Conservation (phyloP, 2,113 vertebrate species). For the Amphiprion ocellaris region DNA sequence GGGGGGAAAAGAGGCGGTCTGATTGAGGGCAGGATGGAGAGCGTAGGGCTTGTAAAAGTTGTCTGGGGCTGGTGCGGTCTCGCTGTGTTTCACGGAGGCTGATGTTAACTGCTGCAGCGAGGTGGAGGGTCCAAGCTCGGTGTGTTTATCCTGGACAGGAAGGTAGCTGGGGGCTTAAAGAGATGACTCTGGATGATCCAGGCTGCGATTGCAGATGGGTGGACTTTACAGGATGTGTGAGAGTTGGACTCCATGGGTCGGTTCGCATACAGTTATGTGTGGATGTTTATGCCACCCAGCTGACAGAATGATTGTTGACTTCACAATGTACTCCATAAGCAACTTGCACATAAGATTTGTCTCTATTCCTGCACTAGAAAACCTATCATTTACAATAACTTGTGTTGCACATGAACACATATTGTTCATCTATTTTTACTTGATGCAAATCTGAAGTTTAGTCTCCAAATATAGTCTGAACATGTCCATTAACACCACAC, state of each 20-base stretch:
- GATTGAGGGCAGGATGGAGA: conserved; percentile 49
- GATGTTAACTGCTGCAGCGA: conserved; percentile 71
- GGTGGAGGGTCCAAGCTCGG: conserved; percentile 70
- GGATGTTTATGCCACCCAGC: conserved; percentile 21
- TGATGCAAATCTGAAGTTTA: conserved; percentile 4
- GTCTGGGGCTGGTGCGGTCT: conserved; percentile 60
- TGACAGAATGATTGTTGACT: conserved; percentile 31
- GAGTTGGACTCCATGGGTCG: conserved; percentile 17
- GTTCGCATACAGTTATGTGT: background rate
- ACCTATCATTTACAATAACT: conserved; percentile 29
- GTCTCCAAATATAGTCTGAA: background rate
- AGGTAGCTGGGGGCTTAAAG: conserved; percentile 32
- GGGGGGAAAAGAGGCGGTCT: conserved; percentile 17
- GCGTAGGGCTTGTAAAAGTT: conserved; percentile 68
- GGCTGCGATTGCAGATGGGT: conserved; percentile 54
- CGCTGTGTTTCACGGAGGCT: conserved; percentile 66
- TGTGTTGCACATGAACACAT: background rate
- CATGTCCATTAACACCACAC: background rate
- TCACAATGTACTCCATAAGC: background rate
- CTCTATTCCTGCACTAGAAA: conserved; percentile 22
- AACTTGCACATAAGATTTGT: conserved; percentile 15
- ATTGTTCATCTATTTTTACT: conserved; percentile 12
- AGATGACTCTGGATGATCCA: conserved; percentile 38
- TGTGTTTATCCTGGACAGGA: conserved; percentile 71
- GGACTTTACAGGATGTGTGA: conserved; percentile 56